Percentiles rank a stretch among this genome's conserved stretches.
Evolutionary conservation across 2,888 invertebrate species (phyloP).

Genomic region (Ceraclea dissimilis): DNA sequence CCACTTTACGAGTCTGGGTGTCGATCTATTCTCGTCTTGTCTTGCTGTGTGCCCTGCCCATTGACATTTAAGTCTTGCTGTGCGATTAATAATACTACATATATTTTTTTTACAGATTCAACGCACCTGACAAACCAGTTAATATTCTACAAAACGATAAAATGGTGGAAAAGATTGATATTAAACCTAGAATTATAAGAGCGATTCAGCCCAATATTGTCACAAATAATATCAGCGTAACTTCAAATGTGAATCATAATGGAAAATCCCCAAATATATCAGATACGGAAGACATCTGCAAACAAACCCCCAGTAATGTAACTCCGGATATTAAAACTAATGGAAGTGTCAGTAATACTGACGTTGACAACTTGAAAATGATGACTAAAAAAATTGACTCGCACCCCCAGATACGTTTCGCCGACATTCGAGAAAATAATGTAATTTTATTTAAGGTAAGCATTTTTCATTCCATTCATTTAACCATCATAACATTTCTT

Average conservation of each 20-base stretch:
- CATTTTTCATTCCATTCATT: background rate
- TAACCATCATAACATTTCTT: too few species aligned
- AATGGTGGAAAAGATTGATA: slow-evolving; percentile 12
- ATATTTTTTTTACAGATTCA: slow-evolving; percentile 16
- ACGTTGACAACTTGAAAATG: background rate
- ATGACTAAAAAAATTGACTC: slow-evolving; percentile 14
- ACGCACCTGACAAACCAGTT: slow-evolving; percentile 13
- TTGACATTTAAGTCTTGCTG: too few species aligned
- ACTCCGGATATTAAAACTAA: background rate
- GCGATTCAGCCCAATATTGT: slow-evolving; percentile 16
- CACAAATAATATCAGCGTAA: slow-evolving; percentile 11
- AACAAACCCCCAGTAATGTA: background rate
- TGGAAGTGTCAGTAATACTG: background rate
- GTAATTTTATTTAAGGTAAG: slow-evolving; percentile 17
- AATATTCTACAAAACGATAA: slow-evolving; percentile 19
- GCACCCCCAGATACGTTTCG: slow-evolving; percentile 8
- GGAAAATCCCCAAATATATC: background rate
- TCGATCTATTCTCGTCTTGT: too few species aligned
- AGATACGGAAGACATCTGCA: background rate
- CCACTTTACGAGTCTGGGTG: too few species aligned
- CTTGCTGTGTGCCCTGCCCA: too few species aligned
- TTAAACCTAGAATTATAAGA: slow-evolving; percentile 22
- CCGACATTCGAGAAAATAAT: slow-evolving; percentile 15
- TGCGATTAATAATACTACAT: too few species aligned
- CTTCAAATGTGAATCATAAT: background rate